Base-by-base conservation (phyloP, 2,113 vertebrate genomes). In the Amphiprion percula region DNA sequence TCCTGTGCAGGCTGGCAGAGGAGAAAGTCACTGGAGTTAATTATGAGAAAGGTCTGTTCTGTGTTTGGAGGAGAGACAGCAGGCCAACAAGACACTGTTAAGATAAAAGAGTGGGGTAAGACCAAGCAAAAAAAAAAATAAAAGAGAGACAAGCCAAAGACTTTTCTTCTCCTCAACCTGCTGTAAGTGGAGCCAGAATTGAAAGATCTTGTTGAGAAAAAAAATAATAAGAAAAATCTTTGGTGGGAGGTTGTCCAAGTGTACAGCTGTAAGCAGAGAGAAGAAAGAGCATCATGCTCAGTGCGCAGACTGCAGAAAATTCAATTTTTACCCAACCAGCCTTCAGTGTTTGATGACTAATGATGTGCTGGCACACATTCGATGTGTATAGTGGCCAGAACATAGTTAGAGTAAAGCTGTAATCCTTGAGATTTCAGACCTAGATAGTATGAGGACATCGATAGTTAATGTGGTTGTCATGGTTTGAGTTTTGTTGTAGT, bases 1-100 rank as follows among this genome's bases (percentile, higher is more conserved):
- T 83, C 2, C 4, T 68, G 39, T 50, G 55, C 30, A 49, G 70
- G 69, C 64, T 68, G 67, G 56, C 37, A 67, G 21, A 64, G 11
- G n/a, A 77, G 72, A 88, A 78, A 71, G 58, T 77, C 71, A 64
- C 71, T 82, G 81, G 46, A 91, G 86, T 82, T 87, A 85, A 91
- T 91, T 77, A 85, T 24, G 54, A 80, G 77, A 74, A 52, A 74
- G 63, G 24, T 74, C 75, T 86, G 73, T 63, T 84, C 62, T 84
- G 44, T 67, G 71, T 82, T 83, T 68, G 52, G 28, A 41, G 63
- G 47, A 39, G 60, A 89, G 63, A 71, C 52, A 37, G 56, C 61
- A 68, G 62, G 73, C 62, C 68, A 71, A 74, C 61, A 53, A 81
- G 53, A 79, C 39, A 58, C 47, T 80, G 81, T 79, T 66, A 33